Conservation (phyloP, 1,140 invertebrate genomes). For the Drosophila bifasciata region DNA sequence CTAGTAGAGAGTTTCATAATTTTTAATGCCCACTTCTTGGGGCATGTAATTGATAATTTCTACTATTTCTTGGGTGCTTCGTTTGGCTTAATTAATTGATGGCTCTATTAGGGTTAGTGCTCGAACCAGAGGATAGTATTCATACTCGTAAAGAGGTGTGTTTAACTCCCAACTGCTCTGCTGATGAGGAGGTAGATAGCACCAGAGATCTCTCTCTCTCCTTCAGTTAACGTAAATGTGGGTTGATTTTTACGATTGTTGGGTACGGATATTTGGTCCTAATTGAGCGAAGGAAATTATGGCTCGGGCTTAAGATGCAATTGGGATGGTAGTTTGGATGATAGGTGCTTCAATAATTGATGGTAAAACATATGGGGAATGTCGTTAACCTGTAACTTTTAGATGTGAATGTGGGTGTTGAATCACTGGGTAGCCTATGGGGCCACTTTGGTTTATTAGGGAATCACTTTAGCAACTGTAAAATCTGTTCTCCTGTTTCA, state of each 20-base stretch:
- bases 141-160: too few species aligned
- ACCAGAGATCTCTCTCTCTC: too few species aligned
- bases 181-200: too few species aligned
- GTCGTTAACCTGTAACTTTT: neutral
- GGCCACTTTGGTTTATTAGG: too few species aligned
- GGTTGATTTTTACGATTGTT: constrained; percentile 19
- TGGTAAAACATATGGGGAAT: too few species aligned
- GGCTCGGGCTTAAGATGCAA: too few species aligned
- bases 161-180: too few species aligned
- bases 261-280: constrained; percentile 7
- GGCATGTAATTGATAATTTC: constrained; percentile 66
- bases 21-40: constrained; percentile 60
- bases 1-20: constrained; percentile 58
- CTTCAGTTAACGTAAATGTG: neutral
- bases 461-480: too few species aligned
- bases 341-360: neutral
- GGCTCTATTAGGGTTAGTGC: constrained; percentile 36
- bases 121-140: neutral
- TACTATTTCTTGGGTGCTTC: constrained; percentile 28
- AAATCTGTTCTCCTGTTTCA: too few species aligned
- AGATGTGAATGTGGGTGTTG: too few species aligned
- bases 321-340: too few species aligned
- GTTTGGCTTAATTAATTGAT: constrained; percentile 65
- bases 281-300: neutral
- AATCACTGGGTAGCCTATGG: too few species aligned